A percentile compares a stretch with the other conserved stretches of the same genome.
phyloP scores from a whole-genome alignment of 2,797 vertebrate genomes.

The Anguilla pacifica region DNA sequence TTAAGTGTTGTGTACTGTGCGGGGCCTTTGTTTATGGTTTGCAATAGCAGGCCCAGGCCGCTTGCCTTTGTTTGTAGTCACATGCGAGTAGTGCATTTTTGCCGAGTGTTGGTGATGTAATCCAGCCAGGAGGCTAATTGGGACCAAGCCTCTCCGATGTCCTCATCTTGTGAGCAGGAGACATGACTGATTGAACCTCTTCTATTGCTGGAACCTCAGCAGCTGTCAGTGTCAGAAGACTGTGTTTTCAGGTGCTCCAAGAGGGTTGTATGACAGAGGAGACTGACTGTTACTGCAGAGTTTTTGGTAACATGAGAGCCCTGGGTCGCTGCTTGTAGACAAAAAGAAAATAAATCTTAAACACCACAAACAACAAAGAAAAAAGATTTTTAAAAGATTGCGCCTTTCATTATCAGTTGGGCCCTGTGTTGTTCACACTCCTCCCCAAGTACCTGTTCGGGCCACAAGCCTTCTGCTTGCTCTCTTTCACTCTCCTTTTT shows the following conservation, averaged over 20 bases:
- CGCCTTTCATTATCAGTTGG: background rate
- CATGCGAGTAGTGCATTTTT: background rate
- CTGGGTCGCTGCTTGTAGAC: background rate
- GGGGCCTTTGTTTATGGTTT: background rate
- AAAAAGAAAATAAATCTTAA: background rate
- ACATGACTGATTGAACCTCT: slow-evolving; percentile 19
- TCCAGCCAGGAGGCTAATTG: background rate
- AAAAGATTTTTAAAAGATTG: background rate
- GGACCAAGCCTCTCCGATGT: slow-evolving; percentile 15
- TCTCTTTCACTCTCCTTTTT: background rate
- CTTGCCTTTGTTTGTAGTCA: background rate
- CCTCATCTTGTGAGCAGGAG: slow-evolving; percentile 19
- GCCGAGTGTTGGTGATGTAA: slow-evolving; percentile 5
- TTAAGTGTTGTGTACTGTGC: background rate
- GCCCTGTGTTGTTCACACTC: background rate
- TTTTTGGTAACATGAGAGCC: background rate
- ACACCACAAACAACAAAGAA: background rate
- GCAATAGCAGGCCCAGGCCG: background rate
- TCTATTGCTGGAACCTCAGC: slow-evolving; percentile 16
- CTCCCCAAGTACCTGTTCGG: background rate
- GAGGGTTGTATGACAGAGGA: slow-evolving; percentile 28
- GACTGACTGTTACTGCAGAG: background rate
- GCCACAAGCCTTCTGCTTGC: background rate
- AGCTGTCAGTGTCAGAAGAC: slow-evolving; percentile 2
- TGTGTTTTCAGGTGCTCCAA: slow-evolving; percentile 20